Evolutionary conservation across 1,140 invertebrate species (phyloP), one percentile per base, ranked within the genome.

Genomic region (Drosophila orosa): DNA sequence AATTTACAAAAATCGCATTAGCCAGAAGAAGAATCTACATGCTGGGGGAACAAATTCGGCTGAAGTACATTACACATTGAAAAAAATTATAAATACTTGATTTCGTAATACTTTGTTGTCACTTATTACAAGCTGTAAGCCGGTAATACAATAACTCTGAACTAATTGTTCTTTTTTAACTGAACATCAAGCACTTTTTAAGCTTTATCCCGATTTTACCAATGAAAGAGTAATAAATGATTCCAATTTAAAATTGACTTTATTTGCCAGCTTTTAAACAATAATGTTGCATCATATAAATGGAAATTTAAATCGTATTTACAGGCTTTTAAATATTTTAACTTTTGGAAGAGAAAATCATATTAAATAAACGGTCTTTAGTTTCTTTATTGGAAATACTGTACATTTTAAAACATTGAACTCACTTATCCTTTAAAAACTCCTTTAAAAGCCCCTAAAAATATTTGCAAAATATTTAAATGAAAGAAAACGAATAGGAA

Each of bases 1-100:
- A 87, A 87, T 87, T 87, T 80, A 69, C 66, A 80, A 83, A 89
- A 89, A 89, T 84, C 76, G 82, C 82, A 86, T 85, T 85, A 85
- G 78, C 74, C 69, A 58, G 31, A 48, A 63, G 54, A 47, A 72
- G 68, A 44, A 79, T 78, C 67, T 68, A 63, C 60, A 72, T 60
- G 50, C 29, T 52, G 57, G 42, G 56, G 42, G 35, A 68, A 56
- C 39, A 40, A 67, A 66, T 68, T 79, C 69, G 37, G 54, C 52
- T 35, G 27, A 31, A 61, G 29, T 39, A 48, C 62, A 55, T 55
- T 45, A 45, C 57, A 58, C 54, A 48, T 44, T 19, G 19, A 4
- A 25, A 13, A 42, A 22, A 22, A 3, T 5, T 19, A 19, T 13
- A 22, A 12, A 15, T 37, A 15, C 33, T 33, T 33, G 4, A 1